These are phyloP conservation scores for Poecile montanus DNA, from an alignment of 2,797 vertebrate genomes.

Conservation along the genomic window DNA sequence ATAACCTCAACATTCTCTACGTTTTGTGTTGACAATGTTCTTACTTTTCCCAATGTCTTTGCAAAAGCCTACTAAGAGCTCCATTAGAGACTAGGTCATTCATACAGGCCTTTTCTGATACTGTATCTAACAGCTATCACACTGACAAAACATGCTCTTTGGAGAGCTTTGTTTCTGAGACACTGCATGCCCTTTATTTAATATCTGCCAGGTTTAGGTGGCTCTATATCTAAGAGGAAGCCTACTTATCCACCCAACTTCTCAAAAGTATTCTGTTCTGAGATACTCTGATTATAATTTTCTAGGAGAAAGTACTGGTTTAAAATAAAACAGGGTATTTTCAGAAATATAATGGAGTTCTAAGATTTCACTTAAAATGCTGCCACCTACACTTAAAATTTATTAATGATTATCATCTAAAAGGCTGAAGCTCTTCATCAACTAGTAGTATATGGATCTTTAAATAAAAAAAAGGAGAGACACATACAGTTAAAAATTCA, in stretches of 20 bases:
- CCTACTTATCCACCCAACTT: neutral
- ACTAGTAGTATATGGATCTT: neutral
- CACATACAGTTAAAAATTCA: neutral
- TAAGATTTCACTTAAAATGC: neutral
- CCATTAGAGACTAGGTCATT: neutral
- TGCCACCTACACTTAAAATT: neutral
- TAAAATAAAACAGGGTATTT: neutral
- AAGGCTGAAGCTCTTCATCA: neutral
- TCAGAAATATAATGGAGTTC: neutral
- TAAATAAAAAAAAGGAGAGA: neutral
- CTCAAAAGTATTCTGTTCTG: neutral
- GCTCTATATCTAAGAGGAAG: neutral
- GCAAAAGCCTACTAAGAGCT: neutral
- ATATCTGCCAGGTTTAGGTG: neutral
- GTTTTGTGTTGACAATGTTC: neutral
- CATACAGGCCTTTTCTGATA: neutral
- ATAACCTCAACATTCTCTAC: neutral
- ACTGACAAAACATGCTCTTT: neutral
- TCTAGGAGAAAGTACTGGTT: neutral
- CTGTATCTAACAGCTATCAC: neutral
- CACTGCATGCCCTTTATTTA: neutral
- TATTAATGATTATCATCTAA: neutral
- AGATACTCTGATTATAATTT: neutral
- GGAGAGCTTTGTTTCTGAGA: neutral
- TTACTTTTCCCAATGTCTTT: neutral